Base-by-base conservation (phyloP, 1,140 invertebrate genomes). In the Hydropsyche tenuis region DNA sequence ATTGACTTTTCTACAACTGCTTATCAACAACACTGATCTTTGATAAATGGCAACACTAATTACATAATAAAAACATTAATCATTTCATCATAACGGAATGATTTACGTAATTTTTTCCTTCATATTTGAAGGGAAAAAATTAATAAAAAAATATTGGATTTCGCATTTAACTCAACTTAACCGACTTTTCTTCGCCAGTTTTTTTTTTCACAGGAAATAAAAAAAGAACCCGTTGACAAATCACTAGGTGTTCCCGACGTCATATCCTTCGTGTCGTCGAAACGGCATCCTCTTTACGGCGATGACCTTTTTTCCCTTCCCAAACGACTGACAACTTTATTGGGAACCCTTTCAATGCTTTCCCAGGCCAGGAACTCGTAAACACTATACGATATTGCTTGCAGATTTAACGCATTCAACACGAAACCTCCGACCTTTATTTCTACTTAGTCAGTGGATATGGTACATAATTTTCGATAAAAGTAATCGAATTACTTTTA, bases 281-380 rank as follows among this genome's bases (percentile, higher is more conserved):
- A 70, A 70, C 12, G 48, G 68, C 68, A 37, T 37, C 30, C n/a
- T 16, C 37, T 70, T 70, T 70, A 70, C 68, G 68, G 56, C 56
- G 56, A 22, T 6, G 45, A 27, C 65, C 65, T 68, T 46, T 68
- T 68, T 68, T 48, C 23, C 65, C 16, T 23, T 60, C 3, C 11
- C 63, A 16, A 56, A 37, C 68, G 51, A 51, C 68, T 70, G 68
- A 70, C 68, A 70, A 70, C 68, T 70, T 70, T 70, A 70, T 70
- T 70, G 68, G 48, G 16, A 46, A 46, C 46, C 51, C 22, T 70
- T 70, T 70, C 68, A 70, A 70, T 37, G 48, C 27, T 9, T 48
- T 42, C 14, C 48, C 0, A 23, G 68, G 25, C 22, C 46, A 18
- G 27, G 30, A 37, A 11, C 23, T 60, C 68, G 48, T 70, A 56